These are phyloP conservation scores for Sturnus vulgaris DNA, from an alignment of 2,113 vertebrate species.

Conservation along the genomic window DNA sequence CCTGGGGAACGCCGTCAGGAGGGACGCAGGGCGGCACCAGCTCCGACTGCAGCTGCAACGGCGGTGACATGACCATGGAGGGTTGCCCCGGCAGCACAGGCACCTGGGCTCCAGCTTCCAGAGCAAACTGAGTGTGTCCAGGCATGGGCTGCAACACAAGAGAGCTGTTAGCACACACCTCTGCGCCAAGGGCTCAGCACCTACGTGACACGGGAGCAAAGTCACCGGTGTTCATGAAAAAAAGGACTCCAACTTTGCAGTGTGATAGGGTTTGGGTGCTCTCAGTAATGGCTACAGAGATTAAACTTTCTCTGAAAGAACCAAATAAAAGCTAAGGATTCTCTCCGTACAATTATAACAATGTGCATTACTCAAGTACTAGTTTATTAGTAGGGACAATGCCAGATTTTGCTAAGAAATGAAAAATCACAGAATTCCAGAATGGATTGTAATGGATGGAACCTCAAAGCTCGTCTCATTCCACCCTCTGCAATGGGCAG, in stretches of 20 bases:
- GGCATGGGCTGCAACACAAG: constrained; percentile 66
- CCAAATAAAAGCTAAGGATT: neutral
- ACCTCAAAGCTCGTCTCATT: neutral
- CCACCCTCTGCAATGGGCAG: neutral
- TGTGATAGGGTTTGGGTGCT: neutral
- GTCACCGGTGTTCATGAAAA: accelerated
- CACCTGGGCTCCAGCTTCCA: constrained; percentile 68
- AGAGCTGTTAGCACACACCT: constrained; percentile 42
- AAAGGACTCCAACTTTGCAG: neutral
- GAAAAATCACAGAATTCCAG: neutral
- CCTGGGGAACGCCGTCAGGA: constrained; percentile 69
- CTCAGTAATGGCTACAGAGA: neutral
- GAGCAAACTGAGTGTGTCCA: constrained; percentile 62
- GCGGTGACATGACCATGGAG: constrained; percentile 70
- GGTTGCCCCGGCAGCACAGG: constrained; percentile 62
- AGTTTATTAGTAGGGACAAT: neutral
- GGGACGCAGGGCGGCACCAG: constrained; percentile 31
- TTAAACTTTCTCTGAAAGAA: neutral
- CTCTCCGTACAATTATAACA: neutral
- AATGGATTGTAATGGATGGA: neutral
- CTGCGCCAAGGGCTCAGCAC: neutral
- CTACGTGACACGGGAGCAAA: neutral
- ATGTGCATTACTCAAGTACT: accelerated
- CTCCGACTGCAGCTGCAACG: constrained; percentile 67
- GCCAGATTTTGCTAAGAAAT: neutral